phyloP scores from a whole-genome alignment of 64 coral and sea anemone genomes.

The Astreopora myriophthalma region DNA sequence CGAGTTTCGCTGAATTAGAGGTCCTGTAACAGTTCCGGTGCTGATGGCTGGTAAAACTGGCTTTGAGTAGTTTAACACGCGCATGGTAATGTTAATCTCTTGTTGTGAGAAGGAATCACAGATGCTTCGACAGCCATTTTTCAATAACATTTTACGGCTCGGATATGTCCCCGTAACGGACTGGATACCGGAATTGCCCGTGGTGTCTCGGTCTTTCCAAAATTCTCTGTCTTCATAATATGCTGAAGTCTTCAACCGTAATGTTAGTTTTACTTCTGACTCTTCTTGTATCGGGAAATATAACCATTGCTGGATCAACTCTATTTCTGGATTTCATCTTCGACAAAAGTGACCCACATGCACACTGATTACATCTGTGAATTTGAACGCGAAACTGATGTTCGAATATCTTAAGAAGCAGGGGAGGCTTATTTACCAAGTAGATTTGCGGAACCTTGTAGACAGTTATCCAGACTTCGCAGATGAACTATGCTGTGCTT shows the following conservation, averaged over 20 bases:
- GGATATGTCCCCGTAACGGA: neutral
- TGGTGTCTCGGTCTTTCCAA: neutral
- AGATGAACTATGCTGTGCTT: too few species aligned
- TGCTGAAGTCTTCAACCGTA: too few species aligned
- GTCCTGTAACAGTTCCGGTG: too few species aligned
- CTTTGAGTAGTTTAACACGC: neutral
- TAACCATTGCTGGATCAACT: neutral
- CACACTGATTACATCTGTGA: too few species aligned
- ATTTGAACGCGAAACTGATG: too few species aligned
- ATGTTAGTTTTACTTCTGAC: neutral
- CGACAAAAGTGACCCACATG: slow-evolving; percentile 6
- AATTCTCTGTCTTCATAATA: neutral
- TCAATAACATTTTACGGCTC: neutral
- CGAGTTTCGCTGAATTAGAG: neutral
- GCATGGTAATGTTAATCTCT: neutral
- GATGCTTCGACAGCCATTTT: neutral
- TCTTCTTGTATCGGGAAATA: neutral
- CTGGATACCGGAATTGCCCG: too few species aligned
- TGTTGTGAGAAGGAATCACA: neutral
- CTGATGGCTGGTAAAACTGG: neutral
- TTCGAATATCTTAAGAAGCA: too few species aligned
- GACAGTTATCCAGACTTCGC: too few species aligned
- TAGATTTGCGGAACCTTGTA: too few species aligned
- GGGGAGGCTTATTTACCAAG: too few species aligned
- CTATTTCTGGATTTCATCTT: neutral